phyloP scores from a whole-genome alignment of 2,797 vertebrate genomes.

The Sebastes trivittatus region DNA sequence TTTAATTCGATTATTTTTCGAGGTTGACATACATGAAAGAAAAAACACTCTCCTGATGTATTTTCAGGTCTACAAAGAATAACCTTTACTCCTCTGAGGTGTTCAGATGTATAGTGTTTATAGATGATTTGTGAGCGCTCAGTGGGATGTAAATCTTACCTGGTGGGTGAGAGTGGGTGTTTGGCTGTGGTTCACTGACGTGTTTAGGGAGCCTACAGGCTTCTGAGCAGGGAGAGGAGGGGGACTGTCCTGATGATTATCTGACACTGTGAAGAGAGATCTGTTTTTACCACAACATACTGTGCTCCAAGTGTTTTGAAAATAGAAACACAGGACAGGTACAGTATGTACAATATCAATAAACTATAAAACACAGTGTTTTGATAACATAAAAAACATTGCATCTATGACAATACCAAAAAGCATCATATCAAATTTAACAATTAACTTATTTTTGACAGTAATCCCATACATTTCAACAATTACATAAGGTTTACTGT shows the following conservation, averaged over 20 bases:
- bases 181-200: constrained; percentile 36
- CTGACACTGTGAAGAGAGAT: constrained; percentile 75
- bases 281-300: neutral
- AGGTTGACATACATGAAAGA: neutral
- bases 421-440: neutral
- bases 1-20: neutral
- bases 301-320: neutral
- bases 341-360: neutral
- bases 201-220: constrained; percentile 82
- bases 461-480: neutral
- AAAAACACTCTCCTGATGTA: neutral
- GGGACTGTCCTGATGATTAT: constrained; percentile 75
- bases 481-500: neutral
- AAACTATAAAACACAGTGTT: neutral
- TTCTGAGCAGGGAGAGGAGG: constrained; percentile 89
- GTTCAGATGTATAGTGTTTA: neutral
- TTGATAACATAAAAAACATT: neutral
- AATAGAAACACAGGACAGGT: neutral
- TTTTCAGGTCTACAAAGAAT: neutral
- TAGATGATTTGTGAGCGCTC: neutral
- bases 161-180: constrained; percentile 13
- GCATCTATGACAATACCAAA: neutral
- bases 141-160: constrained; percentile 23
- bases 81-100: neutral
- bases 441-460: neutral